These are phyloP conservation scores for Crossocerus cetratus DNA, from an alignment of 2,888 invertebrate species.

Conservation along the genomic window DNA sequence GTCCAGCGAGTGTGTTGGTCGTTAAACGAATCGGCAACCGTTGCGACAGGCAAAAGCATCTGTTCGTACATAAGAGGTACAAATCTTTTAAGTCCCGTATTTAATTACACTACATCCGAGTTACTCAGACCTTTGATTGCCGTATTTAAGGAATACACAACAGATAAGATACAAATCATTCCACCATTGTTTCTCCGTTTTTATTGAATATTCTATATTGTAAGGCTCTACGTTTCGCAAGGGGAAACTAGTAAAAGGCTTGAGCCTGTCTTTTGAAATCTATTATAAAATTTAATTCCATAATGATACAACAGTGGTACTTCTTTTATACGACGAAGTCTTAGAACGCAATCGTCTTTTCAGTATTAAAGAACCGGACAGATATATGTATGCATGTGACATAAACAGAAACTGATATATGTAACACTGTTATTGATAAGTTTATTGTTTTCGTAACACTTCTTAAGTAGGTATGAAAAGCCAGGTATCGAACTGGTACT, in stretches of 20 bases:
- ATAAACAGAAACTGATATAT: conserved; percentile 7
- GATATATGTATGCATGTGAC: neutral
- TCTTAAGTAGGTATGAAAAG: neutral
- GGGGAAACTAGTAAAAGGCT: neutral
- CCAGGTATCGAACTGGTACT: neutral
- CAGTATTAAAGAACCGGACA: conserved; percentile 2
- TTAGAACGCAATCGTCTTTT: neutral
- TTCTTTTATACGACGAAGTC: neutral
- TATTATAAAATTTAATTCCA: neutral
- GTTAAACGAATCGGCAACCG: conserved; percentile 21
- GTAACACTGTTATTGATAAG: conserved; percentile 15
- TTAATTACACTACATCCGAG: conserved; percentile 1
- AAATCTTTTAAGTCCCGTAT: conserved; percentile 13
- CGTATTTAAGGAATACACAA: no score
- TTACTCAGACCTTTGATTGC: neutral
- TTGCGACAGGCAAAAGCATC: conserved; percentile 34
- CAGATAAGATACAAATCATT: no score
- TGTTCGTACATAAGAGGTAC: conserved; percentile 44
- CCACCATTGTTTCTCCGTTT: no score
- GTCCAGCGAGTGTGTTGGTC: conserved; percentile 30
- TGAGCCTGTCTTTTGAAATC: neutral
- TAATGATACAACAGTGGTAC: neutral
- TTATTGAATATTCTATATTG: no score
- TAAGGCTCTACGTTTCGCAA: neutral
- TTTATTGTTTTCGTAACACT: conserved; percentile 14